These are phyloP conservation scores for Semaprochilodus insignis DNA, from an alignment of 2,797 vertebrate genomes.

Conservation along the genomic window DNA sequence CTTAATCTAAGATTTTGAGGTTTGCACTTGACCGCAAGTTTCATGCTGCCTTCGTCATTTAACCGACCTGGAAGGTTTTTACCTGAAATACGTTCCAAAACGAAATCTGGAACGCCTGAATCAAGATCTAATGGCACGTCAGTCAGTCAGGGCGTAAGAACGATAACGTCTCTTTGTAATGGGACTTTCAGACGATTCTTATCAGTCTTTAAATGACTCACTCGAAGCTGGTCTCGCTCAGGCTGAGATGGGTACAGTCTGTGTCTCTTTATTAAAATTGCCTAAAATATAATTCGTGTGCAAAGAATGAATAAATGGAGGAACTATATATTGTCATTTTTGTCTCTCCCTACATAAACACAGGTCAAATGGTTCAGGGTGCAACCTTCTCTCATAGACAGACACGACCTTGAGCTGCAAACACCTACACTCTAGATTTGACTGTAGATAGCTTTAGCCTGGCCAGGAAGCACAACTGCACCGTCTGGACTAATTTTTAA, in stretches of 20 bases:
- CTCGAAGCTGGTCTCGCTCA: background rate
- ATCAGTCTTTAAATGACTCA: background rate
- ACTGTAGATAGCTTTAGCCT: background rate
- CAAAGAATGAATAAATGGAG: background rate
- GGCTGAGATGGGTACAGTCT: background rate
- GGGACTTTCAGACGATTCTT: background rate
- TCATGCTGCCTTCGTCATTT: background rate
- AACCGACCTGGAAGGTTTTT: background rate
- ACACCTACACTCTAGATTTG: conserved; percentile 13
- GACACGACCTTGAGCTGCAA: background rate
- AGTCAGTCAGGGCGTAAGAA: background rate
- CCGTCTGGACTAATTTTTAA: conserved; percentile 18
- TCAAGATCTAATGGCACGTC: background rate
- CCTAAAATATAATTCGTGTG: background rate
- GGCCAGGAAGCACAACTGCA: background rate
- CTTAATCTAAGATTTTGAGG: background rate
- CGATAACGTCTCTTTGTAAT: background rate
- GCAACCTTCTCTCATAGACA: conserved; percentile 11
- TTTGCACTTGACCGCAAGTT: background rate
- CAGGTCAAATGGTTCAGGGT: background rate
- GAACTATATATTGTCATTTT: background rate
- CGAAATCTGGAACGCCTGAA: background rate
- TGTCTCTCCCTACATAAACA: background rate
- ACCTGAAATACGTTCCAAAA: background rate
- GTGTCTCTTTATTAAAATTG: background rate